These are phyloP conservation scores for Paratilapia polleni DNA, from an alignment of 2,113 vertebrate species.

Conservation along the genomic window DNA sequence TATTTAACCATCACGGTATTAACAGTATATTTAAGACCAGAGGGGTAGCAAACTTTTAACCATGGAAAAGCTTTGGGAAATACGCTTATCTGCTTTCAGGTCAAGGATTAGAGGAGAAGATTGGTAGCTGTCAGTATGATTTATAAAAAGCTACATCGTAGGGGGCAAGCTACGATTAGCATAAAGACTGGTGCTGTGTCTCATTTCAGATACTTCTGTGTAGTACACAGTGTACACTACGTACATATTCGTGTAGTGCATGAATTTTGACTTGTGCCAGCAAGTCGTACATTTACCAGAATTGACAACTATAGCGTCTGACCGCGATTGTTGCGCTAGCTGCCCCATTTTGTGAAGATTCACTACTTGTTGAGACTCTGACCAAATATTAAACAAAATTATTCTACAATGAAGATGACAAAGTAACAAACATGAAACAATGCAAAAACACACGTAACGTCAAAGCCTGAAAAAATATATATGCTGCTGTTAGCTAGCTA, in stretches of 20 bases:
- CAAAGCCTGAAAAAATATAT: not conserved
- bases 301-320: not conserved
- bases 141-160: not conserved
- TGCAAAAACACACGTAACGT: not conserved
- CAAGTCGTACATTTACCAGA: not conserved
- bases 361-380: not conserved
- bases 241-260: not conserved
- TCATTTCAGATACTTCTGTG: not conserved
- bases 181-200: not conserved
- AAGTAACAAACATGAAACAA: not conserved
- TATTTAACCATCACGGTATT: conserved; percentile 5
- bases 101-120: not conserved
- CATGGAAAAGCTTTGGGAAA: not conserved
- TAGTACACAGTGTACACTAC: not conserved
- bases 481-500: not conserved
- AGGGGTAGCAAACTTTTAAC: conserved; percentile 29
- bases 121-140: not conserved
- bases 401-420: not conserved
- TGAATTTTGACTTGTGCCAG: not conserved
- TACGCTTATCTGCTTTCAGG: not conserved
- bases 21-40: conserved; percentile 14
- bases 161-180: not conserved
- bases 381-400: not conserved
- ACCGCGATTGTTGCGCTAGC: not conserved
- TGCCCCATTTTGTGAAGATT: not conserved